Evolutionary conservation across 2,888 invertebrate genomes (phyloP).

Genomic region (Pollenia amentaria): DNA sequence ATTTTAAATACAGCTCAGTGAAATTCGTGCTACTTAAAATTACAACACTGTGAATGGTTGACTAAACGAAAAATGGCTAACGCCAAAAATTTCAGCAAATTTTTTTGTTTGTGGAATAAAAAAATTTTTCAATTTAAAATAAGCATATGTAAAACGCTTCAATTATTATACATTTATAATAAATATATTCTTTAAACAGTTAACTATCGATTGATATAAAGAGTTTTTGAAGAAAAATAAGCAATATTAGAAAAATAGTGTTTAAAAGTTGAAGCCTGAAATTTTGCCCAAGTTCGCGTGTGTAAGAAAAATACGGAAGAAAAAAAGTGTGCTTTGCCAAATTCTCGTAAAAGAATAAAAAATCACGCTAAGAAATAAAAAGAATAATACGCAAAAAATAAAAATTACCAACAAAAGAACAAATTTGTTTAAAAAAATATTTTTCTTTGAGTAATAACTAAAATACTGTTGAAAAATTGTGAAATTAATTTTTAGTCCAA

Average conservation of each 20-base stretch:
- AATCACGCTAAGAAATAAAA: conserved; percentile 51
- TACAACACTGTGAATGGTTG: conserved; percentile 74
- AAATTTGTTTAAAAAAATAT: conserved; percentile 8
- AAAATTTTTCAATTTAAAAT: conserved; percentile 75
- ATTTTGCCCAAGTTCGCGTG: conserved; percentile 58
- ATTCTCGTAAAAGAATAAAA: conserved; percentile 58
- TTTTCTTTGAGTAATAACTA: neutral
- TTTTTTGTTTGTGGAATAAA: conserved; percentile 77
- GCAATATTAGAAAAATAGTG: conserved; percentile 51
- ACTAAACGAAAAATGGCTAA: conserved; percentile 79
- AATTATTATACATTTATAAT: conserved; percentile 44
- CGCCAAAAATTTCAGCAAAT: conserved; percentile 78
- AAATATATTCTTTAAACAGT: conserved; percentile 61
- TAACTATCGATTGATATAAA: conserved; percentile 29
- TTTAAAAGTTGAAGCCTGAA: conserved; percentile 9
- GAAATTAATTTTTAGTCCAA: conserved; percentile 63
- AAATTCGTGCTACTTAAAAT: conserved; percentile 26
- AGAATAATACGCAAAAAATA: conserved; percentile 62
- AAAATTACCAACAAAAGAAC: conserved; percentile 25
- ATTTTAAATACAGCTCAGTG: neutral
- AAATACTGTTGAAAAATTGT: conserved; percentile 53
- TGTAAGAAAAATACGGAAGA: conserved; percentile 67
- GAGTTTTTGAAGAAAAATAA: conserved; percentile 12
- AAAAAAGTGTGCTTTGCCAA: conserved; percentile 74
- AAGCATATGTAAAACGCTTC: conserved; percentile 31